Percentiles rank a stretch among this genome's conserved stretches.
Evolutionary conservation across 2,888 invertebrate genomes (phyloP).

Genomic region (Pelosia muscerda): DNA sequence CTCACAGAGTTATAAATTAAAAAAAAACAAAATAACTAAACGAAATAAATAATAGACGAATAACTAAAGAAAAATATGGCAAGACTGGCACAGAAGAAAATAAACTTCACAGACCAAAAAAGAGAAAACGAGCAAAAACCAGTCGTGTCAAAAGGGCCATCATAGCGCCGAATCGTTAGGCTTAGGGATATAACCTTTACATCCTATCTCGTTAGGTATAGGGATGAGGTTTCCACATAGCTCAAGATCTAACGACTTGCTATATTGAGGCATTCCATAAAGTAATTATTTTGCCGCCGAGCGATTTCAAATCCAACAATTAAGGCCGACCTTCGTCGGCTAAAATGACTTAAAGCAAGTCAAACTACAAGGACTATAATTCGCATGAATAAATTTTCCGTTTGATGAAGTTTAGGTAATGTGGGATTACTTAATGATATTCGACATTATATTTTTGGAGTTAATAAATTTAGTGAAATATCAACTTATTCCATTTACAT

Average conservation of each 20-base stretch:
- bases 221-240: background rate
- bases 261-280: conserved; percentile 5
- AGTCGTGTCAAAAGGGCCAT: no score
- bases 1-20: no score
- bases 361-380: background rate
- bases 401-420: background rate
- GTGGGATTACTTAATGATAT: background rate
- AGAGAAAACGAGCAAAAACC: no score
- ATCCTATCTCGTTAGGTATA: background rate
- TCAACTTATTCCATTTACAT: no score
- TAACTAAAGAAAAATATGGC: no score
- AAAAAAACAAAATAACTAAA: no score
- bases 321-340: background rate
- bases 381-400: background rate
- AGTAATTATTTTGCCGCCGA: background rate
- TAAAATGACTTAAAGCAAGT: background rate
- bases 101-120: no score
- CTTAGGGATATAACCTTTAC: no score
- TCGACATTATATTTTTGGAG: background rate
- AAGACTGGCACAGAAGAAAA: no score
- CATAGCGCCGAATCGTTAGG: no score
- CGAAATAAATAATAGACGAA: no score
- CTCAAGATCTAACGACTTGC: background rate
- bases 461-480: no score
- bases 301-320: background rate